These are phyloP conservation scores for Pygmarrhopalites habei DNA, from an alignment of 1,140 invertebrate species.

Conservation along the genomic window DNA sequence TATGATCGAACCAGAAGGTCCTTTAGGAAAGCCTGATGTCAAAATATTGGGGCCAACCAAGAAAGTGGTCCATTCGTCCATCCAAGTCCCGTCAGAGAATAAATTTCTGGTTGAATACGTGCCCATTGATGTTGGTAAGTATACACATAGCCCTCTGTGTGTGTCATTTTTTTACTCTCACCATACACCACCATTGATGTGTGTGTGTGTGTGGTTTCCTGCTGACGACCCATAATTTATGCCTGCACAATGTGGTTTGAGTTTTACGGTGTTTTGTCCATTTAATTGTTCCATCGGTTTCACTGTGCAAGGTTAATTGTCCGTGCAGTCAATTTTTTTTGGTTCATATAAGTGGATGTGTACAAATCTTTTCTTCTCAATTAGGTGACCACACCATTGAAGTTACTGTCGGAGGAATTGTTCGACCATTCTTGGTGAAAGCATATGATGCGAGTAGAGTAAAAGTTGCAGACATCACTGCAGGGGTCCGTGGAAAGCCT, in stretches of 20 bases:
- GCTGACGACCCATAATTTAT: no score
- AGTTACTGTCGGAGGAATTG: constrained; percentile 68
- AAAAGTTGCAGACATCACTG: constrained; percentile 80
- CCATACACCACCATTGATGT: no score
- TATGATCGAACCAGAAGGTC: constrained; percentile 65
- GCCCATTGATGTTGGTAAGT: constrained; percentile 40
- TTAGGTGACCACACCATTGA: constrained; percentile 84
- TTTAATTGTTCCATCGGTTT: no score
- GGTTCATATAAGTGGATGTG: no score
- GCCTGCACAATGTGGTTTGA: no score
- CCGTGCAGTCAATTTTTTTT: no score
- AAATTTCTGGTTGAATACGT: constrained; percentile 39
- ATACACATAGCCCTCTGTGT: constrained; percentile 16
- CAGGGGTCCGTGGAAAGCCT: constrained; percentile 81
- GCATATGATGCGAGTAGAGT: constrained; percentile 89
- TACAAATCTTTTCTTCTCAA: no score
- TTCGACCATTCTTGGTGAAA: constrained; percentile 90
- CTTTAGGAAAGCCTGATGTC: constrained; percentile 63
- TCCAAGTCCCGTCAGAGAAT: constrained; percentile 40
- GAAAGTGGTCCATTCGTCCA: constrained; percentile 34
- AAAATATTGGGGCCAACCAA: constrained; percentile 66
- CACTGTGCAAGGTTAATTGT: no score
- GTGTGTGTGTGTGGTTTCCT: no score
- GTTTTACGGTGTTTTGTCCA: no score
- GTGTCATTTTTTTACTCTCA: no score